Conservation (phyloP, 2,888 invertebrate genomes). For the Orthosia incerta region DNA sequence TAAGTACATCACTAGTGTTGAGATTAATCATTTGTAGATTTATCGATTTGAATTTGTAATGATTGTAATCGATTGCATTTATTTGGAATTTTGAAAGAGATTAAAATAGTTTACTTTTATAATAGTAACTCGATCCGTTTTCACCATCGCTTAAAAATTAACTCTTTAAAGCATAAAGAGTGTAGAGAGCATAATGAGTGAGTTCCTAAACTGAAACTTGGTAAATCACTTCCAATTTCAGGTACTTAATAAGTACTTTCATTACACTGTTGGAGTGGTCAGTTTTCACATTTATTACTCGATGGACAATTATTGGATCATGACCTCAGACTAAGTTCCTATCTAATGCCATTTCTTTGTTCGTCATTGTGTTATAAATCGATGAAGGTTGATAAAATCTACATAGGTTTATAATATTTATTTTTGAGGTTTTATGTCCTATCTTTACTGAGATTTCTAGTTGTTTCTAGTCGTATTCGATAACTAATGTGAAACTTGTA, state of each 20-base stretch:
- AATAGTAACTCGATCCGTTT: background rate
- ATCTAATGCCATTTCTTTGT: background rate
- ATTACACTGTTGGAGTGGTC: conserved; percentile 15
- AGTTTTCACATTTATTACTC: conserved; percentile 6
- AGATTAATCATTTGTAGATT: conserved; percentile 13
- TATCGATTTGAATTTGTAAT: conserved; percentile 11
- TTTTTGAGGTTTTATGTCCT: conserved; percentile 1
- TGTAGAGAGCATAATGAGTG: background rate
- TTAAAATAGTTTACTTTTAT: background rate
- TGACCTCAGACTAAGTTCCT: conserved; percentile 4
- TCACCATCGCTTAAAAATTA: background rate
- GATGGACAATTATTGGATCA: background rate
- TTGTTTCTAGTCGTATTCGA: conserved; percentile 28
- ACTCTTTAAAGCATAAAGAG: too few relatives aligned
- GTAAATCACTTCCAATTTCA: too few relatives aligned
- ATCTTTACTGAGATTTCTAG: conserved; percentile 9
- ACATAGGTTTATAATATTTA: background rate
- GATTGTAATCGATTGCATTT: conserved; percentile 1
- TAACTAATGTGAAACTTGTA: conserved; percentile 32
- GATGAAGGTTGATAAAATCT: background rate
- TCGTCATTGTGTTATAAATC: background rate
- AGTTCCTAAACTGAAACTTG: background rate
- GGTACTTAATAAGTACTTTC: background rate
- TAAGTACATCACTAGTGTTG: conserved; percentile 55
- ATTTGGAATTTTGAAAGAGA: background rate